phyloP scores from a whole-genome alignment of 2,113 vertebrate genomes.

The Clarias magur region DNA sequence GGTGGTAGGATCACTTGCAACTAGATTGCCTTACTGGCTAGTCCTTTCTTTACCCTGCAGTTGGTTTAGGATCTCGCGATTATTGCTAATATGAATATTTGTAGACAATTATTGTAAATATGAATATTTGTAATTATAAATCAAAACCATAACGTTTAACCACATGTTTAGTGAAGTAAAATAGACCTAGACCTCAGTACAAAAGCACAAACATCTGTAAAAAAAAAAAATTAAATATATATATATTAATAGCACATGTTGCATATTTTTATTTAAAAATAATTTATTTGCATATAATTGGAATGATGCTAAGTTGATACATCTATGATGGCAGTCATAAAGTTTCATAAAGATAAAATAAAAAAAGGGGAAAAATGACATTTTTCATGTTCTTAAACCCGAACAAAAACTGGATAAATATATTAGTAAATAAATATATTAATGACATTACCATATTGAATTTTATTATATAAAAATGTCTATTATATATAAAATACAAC shows the following conservation, averaged over 20 bases:
- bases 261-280: slow-evolving; percentile 72
- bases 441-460: slow-evolving; percentile 93
- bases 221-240: not conserved
- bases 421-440: slow-evolving; percentile 99
- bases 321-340: slow-evolving; percentile 69
- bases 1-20: not conserved
- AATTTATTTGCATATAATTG: slow-evolving; percentile 83
- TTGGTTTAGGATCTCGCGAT: not conserved
- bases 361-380: slow-evolving; percentile 56
- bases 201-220: not conserved
- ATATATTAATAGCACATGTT: slow-evolving; percentile 1
- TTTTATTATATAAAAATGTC: slow-evolving; percentile 86
- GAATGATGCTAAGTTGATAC: slow-evolving; percentile 76
- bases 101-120: not conserved
- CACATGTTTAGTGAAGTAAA: not conserved
- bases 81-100: not conserved
- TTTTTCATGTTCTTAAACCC: slow-evolving; percentile 70
- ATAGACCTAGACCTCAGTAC: not conserved
- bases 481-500: slow-evolving; percentile 90
- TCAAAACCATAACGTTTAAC: not conserved
- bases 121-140: not conserved
- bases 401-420: slow-evolving; percentile 92
- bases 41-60: not conserved
- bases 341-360: slow-evolving; percentile 74
- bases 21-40: not conserved